Evolutionary conservation across 1,140 invertebrate species (phyloP).

Genomic region (Neodiprion pinetum): DNA sequence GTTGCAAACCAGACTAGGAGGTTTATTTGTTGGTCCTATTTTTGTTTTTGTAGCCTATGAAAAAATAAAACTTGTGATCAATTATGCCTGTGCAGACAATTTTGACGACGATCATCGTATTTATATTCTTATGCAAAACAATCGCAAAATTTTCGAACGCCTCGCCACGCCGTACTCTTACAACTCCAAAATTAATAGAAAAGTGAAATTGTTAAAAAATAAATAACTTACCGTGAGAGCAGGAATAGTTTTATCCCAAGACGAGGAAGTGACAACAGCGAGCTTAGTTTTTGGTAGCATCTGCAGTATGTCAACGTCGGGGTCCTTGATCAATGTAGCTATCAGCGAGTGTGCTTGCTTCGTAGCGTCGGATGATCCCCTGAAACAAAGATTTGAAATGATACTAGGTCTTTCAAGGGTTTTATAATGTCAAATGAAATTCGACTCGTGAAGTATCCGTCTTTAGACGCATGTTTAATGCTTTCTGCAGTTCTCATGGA

Average conservation of each 20-base stretch:
- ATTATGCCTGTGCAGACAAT: no score
- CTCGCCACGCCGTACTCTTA: no score
- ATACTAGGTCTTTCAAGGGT: slow-evolving; percentile 18
- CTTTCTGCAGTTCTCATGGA: no score
- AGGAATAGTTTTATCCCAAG: slow-evolving; percentile 67
- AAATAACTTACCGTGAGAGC: slow-evolving; percentile 46
- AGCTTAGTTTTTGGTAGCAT: slow-evolving; percentile 77
- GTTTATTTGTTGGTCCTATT: slow-evolving; percentile 49
- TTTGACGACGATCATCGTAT: no score
- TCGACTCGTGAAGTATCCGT: neutral
- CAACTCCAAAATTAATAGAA: no score
- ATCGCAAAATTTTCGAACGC: no score
- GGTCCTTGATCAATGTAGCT: slow-evolving; percentile 87
- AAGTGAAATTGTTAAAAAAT: neutral
- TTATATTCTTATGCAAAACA: no score
- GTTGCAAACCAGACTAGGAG: slow-evolving; percentile 43
- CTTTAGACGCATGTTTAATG: no score
- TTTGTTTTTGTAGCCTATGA: slow-evolving; percentile 52
- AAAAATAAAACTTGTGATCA: no score
- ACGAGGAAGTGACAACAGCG: slow-evolving; percentile 56
- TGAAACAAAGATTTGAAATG: slow-evolving; percentile 49
- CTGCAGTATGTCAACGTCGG: slow-evolving; percentile 88
- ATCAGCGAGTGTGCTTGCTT: slow-evolving; percentile 90
- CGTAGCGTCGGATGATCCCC: slow-evolving; percentile 88
- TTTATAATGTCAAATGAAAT: slow-evolving; percentile 11